Conservation (phyloP, 2,797 vertebrate species). For the Leucoraja ocellata region DNA sequence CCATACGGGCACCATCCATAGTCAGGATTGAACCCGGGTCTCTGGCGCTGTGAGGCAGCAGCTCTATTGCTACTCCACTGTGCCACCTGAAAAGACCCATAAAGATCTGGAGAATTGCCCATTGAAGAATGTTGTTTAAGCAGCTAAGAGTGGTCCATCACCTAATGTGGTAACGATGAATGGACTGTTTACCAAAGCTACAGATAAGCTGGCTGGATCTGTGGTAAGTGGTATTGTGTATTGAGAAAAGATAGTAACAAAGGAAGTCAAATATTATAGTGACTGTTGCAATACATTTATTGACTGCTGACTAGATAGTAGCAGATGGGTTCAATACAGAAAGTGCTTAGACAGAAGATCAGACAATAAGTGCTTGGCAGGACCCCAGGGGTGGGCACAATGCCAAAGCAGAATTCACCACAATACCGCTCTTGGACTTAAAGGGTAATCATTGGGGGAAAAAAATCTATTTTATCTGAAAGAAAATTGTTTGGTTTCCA, state of each 20-base stretch:
- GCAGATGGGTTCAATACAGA: background rate
- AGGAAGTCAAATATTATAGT: background rate
- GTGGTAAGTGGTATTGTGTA: background rate
- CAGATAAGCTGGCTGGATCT: background rate
- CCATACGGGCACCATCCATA: no score
- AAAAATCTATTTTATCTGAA: background rate
- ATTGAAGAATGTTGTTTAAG: background rate
- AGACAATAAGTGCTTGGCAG: background rate
- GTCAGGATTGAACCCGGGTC: no score
- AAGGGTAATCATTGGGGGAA: background rate
- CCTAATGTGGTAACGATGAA: background rate
- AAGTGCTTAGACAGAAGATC: background rate
- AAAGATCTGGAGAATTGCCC: background rate
- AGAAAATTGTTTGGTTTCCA: background rate
- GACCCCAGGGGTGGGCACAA: background rate
- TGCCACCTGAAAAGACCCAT: no score
- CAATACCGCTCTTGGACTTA: background rate
- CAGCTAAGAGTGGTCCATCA: background rate
- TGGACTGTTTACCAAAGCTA: background rate
- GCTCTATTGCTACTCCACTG: no score
- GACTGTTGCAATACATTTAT: slow-evolving; percentile 5
- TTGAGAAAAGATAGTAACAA: background rate
- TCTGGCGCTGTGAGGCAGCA: no score
- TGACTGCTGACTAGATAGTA: background rate
- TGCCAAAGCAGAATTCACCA: no score